phyloP scores from a whole-genome alignment of 1,140 invertebrate species.

The Eufriesea mexicana region DNA sequence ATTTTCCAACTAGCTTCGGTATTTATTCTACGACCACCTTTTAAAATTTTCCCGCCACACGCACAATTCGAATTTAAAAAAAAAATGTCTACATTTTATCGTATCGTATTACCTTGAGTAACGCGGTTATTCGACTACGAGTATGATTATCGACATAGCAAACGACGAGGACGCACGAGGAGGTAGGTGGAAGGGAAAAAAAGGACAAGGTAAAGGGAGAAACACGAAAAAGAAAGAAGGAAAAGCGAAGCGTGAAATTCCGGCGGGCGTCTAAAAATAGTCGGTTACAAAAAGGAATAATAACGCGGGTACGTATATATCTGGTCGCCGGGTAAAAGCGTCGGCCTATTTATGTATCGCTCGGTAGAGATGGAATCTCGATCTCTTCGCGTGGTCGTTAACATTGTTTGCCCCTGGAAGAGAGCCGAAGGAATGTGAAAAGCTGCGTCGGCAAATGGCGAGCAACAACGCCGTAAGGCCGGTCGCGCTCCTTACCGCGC shows the following conservation, averaged over 20 bases:
- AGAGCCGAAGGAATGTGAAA: slow-evolving; percentile 65
- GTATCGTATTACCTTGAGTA: too few relatives aligned
- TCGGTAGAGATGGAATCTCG: slow-evolving; percentile 57
- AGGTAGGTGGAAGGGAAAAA: background rate
- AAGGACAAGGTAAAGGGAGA: slow-evolving; percentile 12
- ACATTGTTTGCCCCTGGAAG: slow-evolving; percentile 66
- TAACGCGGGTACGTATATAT: slow-evolving; percentile 58
- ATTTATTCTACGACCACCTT: too few relatives aligned
- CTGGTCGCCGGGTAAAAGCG: slow-evolving; percentile 51
- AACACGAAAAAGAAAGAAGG: slow-evolving; percentile 26
- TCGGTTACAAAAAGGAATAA: slow-evolving; percentile 63
- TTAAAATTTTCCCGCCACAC: too few relatives aligned
- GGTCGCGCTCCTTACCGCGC: slow-evolving; percentile 15
- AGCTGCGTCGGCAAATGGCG: slow-evolving; percentile 58
- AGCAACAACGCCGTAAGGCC: slow-evolving; percentile 33
- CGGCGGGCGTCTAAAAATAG: slow-evolving; percentile 69
- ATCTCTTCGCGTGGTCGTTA: slow-evolving; percentile 68
- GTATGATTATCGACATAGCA: background rate
- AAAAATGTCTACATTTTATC: too few relatives aligned
- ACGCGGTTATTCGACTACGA: background rate
- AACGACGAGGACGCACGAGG: background rate
- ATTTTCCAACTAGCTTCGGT: too few relatives aligned
- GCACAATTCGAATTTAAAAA: too few relatives aligned
- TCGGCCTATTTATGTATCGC: slow-evolving; percentile 69
- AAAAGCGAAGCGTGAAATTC: slow-evolving; percentile 59